Evolutionary conservation across 2,113 vertebrate species (phyloP), one percentile per base, ranked within the genome.

Genomic region (Cacatua alba): DNA sequence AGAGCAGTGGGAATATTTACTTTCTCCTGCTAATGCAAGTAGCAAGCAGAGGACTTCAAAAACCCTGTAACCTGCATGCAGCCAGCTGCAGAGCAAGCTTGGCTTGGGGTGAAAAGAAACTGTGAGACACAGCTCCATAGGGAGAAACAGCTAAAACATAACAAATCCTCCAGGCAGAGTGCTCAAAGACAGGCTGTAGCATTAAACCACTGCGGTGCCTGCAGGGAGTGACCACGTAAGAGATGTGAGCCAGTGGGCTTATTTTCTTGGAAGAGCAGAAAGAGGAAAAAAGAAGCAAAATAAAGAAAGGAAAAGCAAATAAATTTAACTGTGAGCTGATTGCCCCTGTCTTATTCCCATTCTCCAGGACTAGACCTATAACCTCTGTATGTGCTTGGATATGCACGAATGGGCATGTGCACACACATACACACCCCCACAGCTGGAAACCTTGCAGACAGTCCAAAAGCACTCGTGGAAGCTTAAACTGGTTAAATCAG

Each of bases 1-100:
- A 93, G 82, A 92, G 71, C 71, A 20, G 19, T 80, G 92, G 92
- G 91, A 95, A 94, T 93, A 92, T 90, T 97, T 96, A 80, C 68
- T 88, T 93, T 92, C 75, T 83, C 63, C 63, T 37, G 68, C 49
- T 86, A 93, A 63, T 63, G 53, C 37, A 70, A 88, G 67, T 19
- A 76, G 52, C 82, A 79, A 60, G 70, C 21, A 55, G 68, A 71
- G 49, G 72, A 81, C 70, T 95, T 80, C 6, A 44, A 88, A 93
- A 72, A 17, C 41, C 53, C 49, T n/a, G 64, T 74, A 90, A 90
- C 88, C 67, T 77, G 79, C 21, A 1, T 62, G 71, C 59, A 62
- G 70, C 35, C 67, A 82, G 65, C 90, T 82, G 48, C 48, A 92
- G 51, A 43, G 29, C 63, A 11, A 74, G 75, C 33, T 70, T 65